These are phyloP conservation scores for Chymomyza costata DNA, from an alignment of 1,140 invertebrate genomes.

Conservation along the genomic window DNA sequence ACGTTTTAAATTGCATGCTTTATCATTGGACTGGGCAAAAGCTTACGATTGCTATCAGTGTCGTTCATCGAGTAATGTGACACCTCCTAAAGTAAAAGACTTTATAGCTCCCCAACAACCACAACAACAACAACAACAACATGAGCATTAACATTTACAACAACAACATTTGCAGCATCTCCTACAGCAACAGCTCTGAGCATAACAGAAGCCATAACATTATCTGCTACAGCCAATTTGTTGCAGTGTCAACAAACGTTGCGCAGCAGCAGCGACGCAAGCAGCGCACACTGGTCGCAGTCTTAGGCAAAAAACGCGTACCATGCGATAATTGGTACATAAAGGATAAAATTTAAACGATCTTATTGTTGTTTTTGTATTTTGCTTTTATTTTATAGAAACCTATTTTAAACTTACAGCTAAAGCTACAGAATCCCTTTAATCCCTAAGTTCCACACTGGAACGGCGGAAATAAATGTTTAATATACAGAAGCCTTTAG, in stretches of 20 bases:
- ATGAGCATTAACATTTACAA: constrained; percentile 2
- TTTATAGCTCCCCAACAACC: constrained; percentile 34
- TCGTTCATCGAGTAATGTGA: constrained; percentile 36
- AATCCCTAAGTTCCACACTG: too few relatives aligned
- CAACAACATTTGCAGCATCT: background rate
- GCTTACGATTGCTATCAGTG: background rate
- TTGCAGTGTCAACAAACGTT: constrained; percentile 34
- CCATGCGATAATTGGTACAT: too few relatives aligned
- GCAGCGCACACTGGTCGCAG: constrained; percentile 5
- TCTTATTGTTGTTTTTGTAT: too few relatives aligned
- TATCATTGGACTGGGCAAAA: constrained; percentile 44
- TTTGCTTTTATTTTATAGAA: too few relatives aligned
- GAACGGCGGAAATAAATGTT: too few relatives aligned
- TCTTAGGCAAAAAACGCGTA: too few relatives aligned
- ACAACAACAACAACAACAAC: background rate
- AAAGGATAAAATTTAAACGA: too few relatives aligned
- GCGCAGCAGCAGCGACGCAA: constrained; percentile 28
- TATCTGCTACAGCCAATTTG: constrained; percentile 67
- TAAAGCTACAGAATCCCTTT: too few relatives aligned
- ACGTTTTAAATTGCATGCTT: constrained; percentile 45
- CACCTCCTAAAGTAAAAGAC: constrained; percentile 57
- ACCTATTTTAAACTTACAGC: too few relatives aligned
- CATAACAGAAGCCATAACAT: constrained; percentile 57
- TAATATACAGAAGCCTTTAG: too few relatives aligned
- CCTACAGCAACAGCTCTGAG: constrained; percentile 17